Percentiles rank a stretch among this genome's conserved stretches.
These are phyloP conservation scores for Poeciliopsis presidionis DNA, from an alignment of 2,797 vertebrate species.

Conservation along the genomic window DNA sequence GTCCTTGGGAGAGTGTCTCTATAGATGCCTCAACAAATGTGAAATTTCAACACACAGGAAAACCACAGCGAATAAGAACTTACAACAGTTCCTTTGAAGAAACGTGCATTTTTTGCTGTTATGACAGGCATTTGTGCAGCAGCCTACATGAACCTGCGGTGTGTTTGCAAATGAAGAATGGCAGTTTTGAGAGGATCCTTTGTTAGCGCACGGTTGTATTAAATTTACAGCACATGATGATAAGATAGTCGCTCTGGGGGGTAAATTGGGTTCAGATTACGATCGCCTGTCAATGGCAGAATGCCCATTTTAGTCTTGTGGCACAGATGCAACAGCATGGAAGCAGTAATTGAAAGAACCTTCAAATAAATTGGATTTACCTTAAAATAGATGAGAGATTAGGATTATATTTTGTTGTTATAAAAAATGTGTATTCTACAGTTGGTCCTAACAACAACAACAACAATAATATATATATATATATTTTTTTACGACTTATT, in stretches of 20 bases:
- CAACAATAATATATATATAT: background rate
- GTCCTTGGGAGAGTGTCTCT: constrained; percentile 7
- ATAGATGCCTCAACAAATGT: background rate
- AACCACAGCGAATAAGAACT: constrained; percentile 2
- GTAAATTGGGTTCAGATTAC: constrained; percentile 35
- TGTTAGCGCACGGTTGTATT: constrained; percentile 44
- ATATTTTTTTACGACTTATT: background rate
- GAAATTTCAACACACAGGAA: constrained; percentile 12
- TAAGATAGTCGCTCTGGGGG: constrained; percentile 37
- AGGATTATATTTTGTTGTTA: background rate
- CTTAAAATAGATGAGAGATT: background rate
- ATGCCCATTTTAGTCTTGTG: constrained; percentile 11
- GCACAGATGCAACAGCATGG: background rate
- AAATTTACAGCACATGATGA: constrained; percentile 38
- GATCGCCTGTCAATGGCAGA: constrained; percentile 17
- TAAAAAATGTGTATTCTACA: background rate
- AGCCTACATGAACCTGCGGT: constrained; percentile 3
- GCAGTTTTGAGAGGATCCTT: constrained; percentile 11
- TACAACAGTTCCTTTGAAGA: background rate
- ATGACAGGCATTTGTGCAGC: background rate
- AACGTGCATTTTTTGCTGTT: constrained; percentile 4
- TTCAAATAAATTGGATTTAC: background rate
- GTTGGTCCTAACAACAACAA: background rate
- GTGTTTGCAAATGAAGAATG: constrained; percentile 31
- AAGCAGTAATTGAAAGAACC: background rate